Conservation (phyloP, 2,797 vertebrate species). For the Coregonus ussuriensis region DNA sequence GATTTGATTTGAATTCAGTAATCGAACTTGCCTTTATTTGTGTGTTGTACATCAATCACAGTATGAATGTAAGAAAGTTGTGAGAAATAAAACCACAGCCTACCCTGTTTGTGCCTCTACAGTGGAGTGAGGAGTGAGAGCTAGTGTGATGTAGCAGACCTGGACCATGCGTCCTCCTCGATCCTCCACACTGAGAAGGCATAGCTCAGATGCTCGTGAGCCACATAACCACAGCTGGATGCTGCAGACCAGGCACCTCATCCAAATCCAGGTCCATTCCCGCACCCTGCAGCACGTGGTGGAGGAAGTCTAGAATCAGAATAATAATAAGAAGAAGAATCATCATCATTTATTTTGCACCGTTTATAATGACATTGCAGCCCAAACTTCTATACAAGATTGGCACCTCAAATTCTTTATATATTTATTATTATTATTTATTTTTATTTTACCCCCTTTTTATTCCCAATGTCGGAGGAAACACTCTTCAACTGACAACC, state of each 20-base stretch:
- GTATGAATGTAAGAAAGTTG: neutral
- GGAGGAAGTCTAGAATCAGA: constrained; percentile 17
- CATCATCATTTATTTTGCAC: neutral
- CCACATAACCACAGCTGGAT: constrained; percentile 15
- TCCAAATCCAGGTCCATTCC: constrained; percentile 12
- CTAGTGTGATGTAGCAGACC: constrained; percentile 5
- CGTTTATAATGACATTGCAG: neutral
- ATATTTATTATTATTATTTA: too few species aligned
- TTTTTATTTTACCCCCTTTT: too few species aligned
- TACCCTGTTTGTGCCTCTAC: neutral
- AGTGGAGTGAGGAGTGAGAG: neutral
- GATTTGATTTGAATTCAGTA: neutral
- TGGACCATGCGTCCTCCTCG: constrained; percentile 20
- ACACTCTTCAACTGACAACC: too few species aligned
- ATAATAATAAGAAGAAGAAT: neutral
- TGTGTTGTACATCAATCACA: neutral
- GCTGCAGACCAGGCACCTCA: neutral
- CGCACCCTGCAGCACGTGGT: constrained; percentile 24
- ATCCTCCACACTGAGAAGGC: constrained; percentile 27
- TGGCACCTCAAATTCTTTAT: too few species aligned
- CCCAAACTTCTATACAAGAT: neutral
- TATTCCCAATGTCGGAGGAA: too few species aligned
- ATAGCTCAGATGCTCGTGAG: constrained; percentile 28
- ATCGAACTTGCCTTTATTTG: neutral
- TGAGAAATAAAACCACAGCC: neutral